phyloP scores from a whole-genome alignment of 53 echinoderm and acorn worm species.

The Apostichopus leukothele region DNA sequence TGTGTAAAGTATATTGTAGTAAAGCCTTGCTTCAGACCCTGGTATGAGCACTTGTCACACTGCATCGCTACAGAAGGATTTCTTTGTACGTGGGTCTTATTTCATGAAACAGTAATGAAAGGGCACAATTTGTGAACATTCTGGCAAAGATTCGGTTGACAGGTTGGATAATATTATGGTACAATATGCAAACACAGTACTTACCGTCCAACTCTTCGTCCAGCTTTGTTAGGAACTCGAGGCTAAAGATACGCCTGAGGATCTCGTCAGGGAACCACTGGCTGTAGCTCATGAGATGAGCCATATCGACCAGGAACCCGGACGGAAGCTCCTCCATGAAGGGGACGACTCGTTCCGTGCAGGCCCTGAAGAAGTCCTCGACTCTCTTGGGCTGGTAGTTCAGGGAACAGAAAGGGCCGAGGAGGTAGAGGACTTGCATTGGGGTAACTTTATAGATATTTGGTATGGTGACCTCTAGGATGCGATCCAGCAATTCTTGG shows the following conservation, averaged over 20 bases:
- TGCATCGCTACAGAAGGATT: too few relatives aligned
- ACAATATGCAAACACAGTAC: not conserved
- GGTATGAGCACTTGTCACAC: too few relatives aligned
- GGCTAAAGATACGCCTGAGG: conserved; percentile 78
- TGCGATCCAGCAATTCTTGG: conserved; percentile 69
- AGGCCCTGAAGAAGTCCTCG: conserved; percentile 66
- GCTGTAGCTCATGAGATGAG: conserved; percentile 67
- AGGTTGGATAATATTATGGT: too few relatives aligned
- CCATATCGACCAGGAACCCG: conserved; percentile 76
- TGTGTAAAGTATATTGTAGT: too few relatives aligned
- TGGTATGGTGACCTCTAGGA: conserved; percentile 61
- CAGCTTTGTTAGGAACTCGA: conserved; percentile 86
- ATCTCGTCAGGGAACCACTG: conserved; percentile 75
- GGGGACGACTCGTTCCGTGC: conserved; percentile 64
- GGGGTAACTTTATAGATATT: conserved; percentile 76
- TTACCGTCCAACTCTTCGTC: conserved; percentile 89
- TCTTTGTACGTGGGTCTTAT: too few relatives aligned
- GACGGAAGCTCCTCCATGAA: conserved; percentile 77
- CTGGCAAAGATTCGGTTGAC: too few relatives aligned
- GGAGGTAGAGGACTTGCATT: conserved; percentile 65
- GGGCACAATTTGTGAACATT: too few relatives aligned
- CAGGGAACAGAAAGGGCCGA: conserved; percentile 74
- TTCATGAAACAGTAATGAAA: too few relatives aligned
- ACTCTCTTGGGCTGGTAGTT: conserved; percentile 77
- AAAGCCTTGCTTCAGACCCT: too few relatives aligned